Evolutionary conservation across 2,888 invertebrate species (phyloP).

Genomic region (Neuroscelio doddi): DNA sequence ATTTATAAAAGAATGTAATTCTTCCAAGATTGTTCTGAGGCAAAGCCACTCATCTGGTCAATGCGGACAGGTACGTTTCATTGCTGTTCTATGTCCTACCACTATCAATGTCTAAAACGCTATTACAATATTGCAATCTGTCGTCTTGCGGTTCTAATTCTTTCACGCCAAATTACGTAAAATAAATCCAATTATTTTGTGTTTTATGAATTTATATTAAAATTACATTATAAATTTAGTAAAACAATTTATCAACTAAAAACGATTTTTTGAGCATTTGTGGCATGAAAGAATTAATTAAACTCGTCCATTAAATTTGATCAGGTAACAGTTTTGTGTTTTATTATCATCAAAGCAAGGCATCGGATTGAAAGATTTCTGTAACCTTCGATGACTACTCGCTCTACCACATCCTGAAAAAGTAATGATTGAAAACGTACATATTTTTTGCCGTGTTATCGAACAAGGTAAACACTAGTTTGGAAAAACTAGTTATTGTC

Average conservation of each 20-base stretch:
- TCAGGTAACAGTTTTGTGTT: constrained; percentile 37
- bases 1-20: background rate
- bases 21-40: constrained; percentile 35
- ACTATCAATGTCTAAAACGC: constrained; percentile 11
- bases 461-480: constrained; percentile 12
- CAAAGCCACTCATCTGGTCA: constrained; percentile 30
- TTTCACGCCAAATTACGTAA: constrained; percentile 18
- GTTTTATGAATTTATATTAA: too few relatives aligned
- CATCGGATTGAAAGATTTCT: constrained; percentile 24
- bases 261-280: background rate
- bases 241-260: background rate
- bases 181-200: too few relatives aligned
- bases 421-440: constrained; percentile 4
- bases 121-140: constrained; percentile 16
- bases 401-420: constrained; percentile 18
- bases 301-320: constrained; percentile 19
- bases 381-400: constrained; percentile 19
- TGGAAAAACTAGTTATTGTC: constrained; percentile 35
- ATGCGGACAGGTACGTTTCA: constrained; percentile 51
- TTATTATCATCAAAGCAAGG: constrained; percentile 33
- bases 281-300: constrained; percentile 29
- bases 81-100: constrained; percentile 40
- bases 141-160: constrained; percentile 18
- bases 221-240: too few relatives aligned
- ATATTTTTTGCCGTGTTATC: background rate